These are phyloP conservation scores for Agrypnia vestita DNA, from an alignment of 1,140 invertebrate species.

Conservation along the genomic window DNA sequence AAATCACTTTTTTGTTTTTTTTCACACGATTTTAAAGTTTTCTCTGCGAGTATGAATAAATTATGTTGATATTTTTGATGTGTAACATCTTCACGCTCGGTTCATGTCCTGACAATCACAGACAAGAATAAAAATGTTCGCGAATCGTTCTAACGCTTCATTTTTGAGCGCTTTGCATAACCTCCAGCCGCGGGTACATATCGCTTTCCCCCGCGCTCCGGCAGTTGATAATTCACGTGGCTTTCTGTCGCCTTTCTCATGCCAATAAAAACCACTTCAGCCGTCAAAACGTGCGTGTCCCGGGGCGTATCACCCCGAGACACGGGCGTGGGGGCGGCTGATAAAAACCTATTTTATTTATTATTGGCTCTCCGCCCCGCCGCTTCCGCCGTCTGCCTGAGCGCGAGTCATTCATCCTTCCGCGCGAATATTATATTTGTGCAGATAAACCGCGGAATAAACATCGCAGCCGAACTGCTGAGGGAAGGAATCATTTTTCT, in stretches of 20 bases:
- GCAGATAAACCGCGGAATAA: slow-evolving; percentile 59
- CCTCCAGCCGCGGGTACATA: not conserved
- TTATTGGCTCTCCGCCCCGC: slow-evolving; percentile 56
- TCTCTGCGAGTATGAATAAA: too few relatives aligned
- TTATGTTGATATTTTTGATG: too few relatives aligned
- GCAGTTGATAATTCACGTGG: slow-evolving; percentile 49
- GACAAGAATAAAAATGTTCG: too few relatives aligned
- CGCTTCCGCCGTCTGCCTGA: slow-evolving; percentile 40
- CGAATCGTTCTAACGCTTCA: not conserved
- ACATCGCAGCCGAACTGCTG: slow-evolving; percentile 46
- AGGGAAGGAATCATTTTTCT: slow-evolving; percentile 57
- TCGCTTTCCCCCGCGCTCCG: slow-evolving; percentile 9
- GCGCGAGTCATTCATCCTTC: slow-evolving; percentile 60
- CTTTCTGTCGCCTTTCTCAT: slow-evolving; percentile 29
- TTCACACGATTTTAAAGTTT: too few relatives aligned
- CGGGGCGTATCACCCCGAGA: slow-evolving; percentile 44
- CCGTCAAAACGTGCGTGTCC: slow-evolving; percentile 46
- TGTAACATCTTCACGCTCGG: too few relatives aligned
- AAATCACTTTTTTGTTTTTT: too few relatives aligned
- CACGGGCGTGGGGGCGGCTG: slow-evolving; percentile 53
- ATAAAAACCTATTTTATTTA: slow-evolving; percentile 62
- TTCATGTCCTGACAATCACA: too few relatives aligned
- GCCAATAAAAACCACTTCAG: slow-evolving; percentile 55
- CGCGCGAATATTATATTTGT: slow-evolving; percentile 61
- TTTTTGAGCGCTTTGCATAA: slow-evolving; percentile 1